Evolutionary conservation across 2,888 invertebrate genomes (phyloP), one percentile per base, ranked within the genome.

Genomic region (Scaptomyza tumidula): DNA sequence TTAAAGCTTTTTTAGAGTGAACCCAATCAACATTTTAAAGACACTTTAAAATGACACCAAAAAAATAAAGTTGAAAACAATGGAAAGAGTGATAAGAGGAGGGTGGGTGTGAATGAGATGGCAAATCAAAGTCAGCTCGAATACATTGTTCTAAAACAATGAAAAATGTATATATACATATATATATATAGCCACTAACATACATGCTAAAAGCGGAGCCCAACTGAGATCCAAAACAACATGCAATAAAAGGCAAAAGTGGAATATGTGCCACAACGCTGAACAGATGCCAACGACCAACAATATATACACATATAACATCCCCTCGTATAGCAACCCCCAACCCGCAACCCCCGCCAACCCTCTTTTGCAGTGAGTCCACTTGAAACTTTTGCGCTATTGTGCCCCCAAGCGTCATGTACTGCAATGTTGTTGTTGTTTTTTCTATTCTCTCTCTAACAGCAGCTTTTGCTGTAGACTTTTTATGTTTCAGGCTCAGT

Each of bases 191-290:
- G 9, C 7, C 9, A 39, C 39, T n/a, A 37, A 39, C 4, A 53
- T 52, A 57, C 48, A 70, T 46, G 56, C 55, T 10, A 67, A 46
- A 57, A 58, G 11, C 39, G 45, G 43, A 57, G 39, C 59, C 48
- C 59, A 67, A 48, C 68, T 59, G 63, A 57, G 64, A 56, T 41
- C 53, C 46, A 49, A 37, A 78, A 68, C 77, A 79, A 70, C 69
- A 77, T 74, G 83, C 80, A 82, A 80, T 88, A 83, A 86, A 86
- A 86, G 88, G 86, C 80, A 88, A 86, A 83, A 88, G 80, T 86
- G 80, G 83, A 84, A 86, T 84, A 83, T 88, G 86, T 86, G 88
- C 78, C 86, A 87, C 78, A 87, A 64, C 75, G 80, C 69, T 71
- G 83, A 85, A 77, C 88, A 83, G 86, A 80, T 83, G 83, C 83